These are phyloP conservation scores for Melangyna quadrimaculata DNA, from an alignment of 2,888 invertebrate genomes.

Conservation along the genomic window DNA sequence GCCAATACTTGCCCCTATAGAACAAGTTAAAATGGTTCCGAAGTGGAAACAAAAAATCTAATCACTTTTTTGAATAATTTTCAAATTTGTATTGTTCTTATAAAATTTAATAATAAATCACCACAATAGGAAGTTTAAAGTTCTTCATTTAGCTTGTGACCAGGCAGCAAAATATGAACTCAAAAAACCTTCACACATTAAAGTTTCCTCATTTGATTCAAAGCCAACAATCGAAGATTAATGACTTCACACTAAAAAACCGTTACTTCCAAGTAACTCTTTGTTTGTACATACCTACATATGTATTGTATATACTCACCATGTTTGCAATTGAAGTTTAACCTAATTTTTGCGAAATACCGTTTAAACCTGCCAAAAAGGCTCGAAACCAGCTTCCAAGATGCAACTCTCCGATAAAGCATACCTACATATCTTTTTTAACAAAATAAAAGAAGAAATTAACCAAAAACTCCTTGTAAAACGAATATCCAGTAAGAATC, in stretches of 20 bases:
- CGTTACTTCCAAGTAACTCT: neutral
- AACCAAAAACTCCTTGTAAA: slow-evolving; percentile 49
- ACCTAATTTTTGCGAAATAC: slow-evolving; percentile 2
- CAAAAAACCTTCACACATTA: neutral
- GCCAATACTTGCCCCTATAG: no score
- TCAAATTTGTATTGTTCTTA: no score
- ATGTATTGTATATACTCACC: no score
- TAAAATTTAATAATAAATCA: no score
- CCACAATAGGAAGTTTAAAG: no score
- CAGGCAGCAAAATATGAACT: neutral
- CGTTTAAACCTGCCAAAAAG: neutral
- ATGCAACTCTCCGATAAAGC: neutral
- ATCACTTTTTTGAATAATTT: no score
- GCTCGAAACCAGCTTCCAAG: slow-evolving; percentile 17
- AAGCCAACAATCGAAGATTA: neutral
- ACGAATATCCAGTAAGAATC: slow-evolving; percentile 4
- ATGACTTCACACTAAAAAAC: neutral
- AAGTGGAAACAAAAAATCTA: no score
- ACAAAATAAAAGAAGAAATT: slow-evolving; percentile 18
- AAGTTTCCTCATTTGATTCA: neutral
- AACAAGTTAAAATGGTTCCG: no score
- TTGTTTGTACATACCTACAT: neutral
- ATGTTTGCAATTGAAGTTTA: neutral
- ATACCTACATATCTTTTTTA: neutral
- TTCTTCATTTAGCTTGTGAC: neutral